Evolutionary conservation across 30 jellyfish, hydroid and myxozoan genomes (phyloP).

Genomic region (Hydractinia echinata): DNA sequence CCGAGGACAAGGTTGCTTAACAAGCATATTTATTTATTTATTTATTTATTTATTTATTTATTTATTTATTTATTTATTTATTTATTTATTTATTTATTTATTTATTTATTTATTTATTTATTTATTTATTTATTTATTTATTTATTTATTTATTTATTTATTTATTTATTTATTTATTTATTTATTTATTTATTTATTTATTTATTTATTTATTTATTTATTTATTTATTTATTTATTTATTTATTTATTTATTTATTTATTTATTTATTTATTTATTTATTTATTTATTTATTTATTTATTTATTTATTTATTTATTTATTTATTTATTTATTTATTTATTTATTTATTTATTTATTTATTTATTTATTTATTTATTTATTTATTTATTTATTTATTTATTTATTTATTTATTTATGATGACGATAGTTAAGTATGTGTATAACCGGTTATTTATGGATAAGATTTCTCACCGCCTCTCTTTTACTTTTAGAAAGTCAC

Average conservation of each 20-base stretch:
- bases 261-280: slow-evolving; percentile 4
- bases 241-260: not conserved
- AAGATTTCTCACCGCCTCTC: no score
- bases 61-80: not conserved
- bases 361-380: slow-evolving; percentile 15
- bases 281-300: not conserved
- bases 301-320: not conserved
- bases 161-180: not conserved
- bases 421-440: not conserved
- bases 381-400: slow-evolving; percentile 12
- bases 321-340: slow-evolving; percentile 1
- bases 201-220: slow-evolving; percentile 6
- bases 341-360: slow-evolving; percentile 5
- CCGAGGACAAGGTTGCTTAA: not conserved
- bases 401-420: not conserved
- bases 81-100: not conserved
- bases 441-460: no score
- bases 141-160: not conserved
- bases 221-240: not conserved
- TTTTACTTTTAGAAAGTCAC: no score
- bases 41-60: not conserved
- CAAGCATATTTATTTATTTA: not conserved
- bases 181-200: not conserved
- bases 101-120: not conserved
- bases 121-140: not conserved